Percentiles rank a stretch among this genome's conserved stretches.
phyloP scores from a whole-genome alignment of 2,888 invertebrate genomes.

The Tachina grossa region DNA sequence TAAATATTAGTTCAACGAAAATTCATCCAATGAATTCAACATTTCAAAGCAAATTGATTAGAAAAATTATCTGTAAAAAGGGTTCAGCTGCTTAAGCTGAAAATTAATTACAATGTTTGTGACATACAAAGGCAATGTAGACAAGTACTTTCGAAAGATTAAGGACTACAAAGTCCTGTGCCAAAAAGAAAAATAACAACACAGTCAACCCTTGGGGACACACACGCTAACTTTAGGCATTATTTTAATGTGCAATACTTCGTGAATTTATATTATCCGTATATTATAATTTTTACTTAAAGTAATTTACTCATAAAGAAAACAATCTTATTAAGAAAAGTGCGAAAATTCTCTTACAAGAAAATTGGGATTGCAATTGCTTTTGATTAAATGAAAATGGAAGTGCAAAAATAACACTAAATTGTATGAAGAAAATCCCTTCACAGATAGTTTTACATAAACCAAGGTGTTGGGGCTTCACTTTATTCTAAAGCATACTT shows the following conservation, averaged over 20 bases:
- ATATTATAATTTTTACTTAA: background rate
- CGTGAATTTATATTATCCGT: background rate
- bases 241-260: too few relatives aligned
- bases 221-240: too few relatives aligned
- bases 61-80: too few relatives aligned
- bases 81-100: background rate
- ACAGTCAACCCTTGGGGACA: too few relatives aligned
- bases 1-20: too few relatives aligned
- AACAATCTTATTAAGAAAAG: constrained; percentile 1
- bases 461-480: background rate
- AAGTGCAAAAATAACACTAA: background rate
- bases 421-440: background rate
- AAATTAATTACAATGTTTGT: background rate
- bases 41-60: too few relatives aligned
- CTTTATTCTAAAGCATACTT: constrained; percentile 38
- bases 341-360: background rate
- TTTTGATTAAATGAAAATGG: constrained; percentile 1
- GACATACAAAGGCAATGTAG: background rate
- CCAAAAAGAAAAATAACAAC: too few relatives aligned
- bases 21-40: too few relatives aligned
- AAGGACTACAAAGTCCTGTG: too few relatives aligned
- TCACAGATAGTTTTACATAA: background rate
- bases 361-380: background rate
- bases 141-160: background rate
- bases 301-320: background rate